Percentiles rank a stretch among this genome's conserved stretches.
Conservation (phyloP, 2,113 vertebrate species). For the Lycocorax pyrrhopterus region DNA sequence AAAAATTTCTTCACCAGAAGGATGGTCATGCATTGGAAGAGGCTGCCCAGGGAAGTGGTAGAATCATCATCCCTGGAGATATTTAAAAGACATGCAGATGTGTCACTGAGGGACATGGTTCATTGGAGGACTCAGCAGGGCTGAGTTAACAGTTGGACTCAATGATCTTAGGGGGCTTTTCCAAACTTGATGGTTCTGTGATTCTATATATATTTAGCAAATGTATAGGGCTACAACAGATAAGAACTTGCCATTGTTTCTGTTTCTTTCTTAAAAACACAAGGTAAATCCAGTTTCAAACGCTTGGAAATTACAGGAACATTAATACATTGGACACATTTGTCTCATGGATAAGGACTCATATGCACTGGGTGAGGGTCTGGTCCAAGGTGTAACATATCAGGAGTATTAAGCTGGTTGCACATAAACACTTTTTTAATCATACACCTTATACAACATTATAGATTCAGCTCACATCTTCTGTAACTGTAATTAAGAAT, state of each 20-base stretch:
- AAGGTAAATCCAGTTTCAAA: not conserved
- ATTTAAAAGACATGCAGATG: not conserved
- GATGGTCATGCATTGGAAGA: not conserved
- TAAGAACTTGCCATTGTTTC: not conserved
- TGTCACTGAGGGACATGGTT: not conserved
- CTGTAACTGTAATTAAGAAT: not conserved
- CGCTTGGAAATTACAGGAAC: not conserved
- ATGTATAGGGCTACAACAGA: not conserved
- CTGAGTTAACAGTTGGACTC: not conserved
- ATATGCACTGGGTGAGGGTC: not conserved
- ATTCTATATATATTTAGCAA: not conserved
- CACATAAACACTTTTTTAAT: not conserved
- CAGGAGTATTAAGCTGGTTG: not conserved
- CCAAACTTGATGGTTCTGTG: not conserved
- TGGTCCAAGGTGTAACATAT: not conserved
- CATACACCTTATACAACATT: not conserved
- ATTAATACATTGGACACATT: not conserved
- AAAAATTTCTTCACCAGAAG: not conserved
- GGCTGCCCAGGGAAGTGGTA: too few species aligned
- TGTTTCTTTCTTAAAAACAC: not conserved
- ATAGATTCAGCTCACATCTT: not conserved
- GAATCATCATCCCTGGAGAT: not conserved
- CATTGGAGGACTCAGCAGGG: not conserved
- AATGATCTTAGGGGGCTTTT: not conserved
- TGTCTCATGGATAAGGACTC: not conserved